phyloP scores from a whole-genome alignment of 2,888 invertebrate genomes.

The Copidosoma aretas region DNA sequence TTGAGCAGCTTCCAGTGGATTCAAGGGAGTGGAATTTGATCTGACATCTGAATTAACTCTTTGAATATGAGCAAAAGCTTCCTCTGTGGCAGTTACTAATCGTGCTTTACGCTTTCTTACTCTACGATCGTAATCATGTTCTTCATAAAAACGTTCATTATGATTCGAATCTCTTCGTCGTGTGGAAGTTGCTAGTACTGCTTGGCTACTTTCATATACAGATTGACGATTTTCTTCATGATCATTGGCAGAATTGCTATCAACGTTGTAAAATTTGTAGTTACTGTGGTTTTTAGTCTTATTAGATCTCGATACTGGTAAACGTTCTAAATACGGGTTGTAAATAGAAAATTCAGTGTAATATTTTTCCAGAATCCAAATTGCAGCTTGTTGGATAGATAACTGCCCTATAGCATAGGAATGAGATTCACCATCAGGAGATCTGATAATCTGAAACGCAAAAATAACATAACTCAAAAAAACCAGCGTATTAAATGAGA shows the following conservation, averaged over 20 bases:
- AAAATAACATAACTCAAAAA: slow-evolving; percentile 1
- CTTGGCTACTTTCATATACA: slow-evolving; percentile 54
- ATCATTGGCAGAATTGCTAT: slow-evolving; percentile 74
- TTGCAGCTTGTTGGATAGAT: slow-evolving; percentile 94
- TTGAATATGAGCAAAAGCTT: slow-evolving; percentile 97
- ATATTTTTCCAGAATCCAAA: slow-evolving; percentile 93
- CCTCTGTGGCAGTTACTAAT: slow-evolving; percentile 92
- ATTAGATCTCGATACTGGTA: slow-evolving; percentile 84
- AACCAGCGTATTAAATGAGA: background rate
- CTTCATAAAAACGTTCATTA: slow-evolving; percentile 97
- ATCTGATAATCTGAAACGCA: slow-evolving; percentile 74
- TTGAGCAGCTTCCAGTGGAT: slow-evolving; percentile 95
- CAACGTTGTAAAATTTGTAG: slow-evolving; percentile 98
- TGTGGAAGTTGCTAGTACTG: slow-evolving; percentile 71
- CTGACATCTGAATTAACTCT: slow-evolving; percentile 80
- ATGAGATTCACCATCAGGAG: slow-evolving; percentile 92
- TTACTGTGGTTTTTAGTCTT: slow-evolving; percentile 73
- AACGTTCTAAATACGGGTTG: slow-evolving; percentile 92
- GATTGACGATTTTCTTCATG: slow-evolving; percentile 69
- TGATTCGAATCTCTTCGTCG: slow-evolving; percentile 90
- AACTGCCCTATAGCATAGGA: slow-evolving; percentile 89
- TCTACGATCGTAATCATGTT: slow-evolving; percentile 93
- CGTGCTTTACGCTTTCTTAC: slow-evolving; percentile 90
- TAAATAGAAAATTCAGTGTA: slow-evolving; percentile 94
- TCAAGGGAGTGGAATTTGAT: slow-evolving; percentile 74